Base-by-base conservation (phyloP, 35 echinoderm and acorn worm genomes). In the Strongylocentrotus purpuratus region DNA sequence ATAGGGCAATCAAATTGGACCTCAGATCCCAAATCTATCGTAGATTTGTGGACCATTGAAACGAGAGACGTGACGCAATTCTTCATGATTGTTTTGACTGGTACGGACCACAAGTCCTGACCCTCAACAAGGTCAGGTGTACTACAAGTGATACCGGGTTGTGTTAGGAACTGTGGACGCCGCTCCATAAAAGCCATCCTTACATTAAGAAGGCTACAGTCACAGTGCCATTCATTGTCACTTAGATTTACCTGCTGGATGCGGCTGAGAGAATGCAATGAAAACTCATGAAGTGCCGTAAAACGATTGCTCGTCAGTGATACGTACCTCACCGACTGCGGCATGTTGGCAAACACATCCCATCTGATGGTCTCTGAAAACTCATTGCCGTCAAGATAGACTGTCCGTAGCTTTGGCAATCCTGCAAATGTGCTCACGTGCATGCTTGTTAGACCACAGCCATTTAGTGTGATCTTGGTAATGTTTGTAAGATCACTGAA, bases 211-310 rank as follows among this genome's bases (percentile, higher is more conserved):
- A 96, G 50, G 12, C 95, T 94, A 90, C 95, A 96, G 86, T 96
- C 95, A 78, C 95, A 96, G 32, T 93, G 95, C 95, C 95, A 96
- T 86, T 94, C 91, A 31, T 96, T 96, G 2, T 88, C 85, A 87
- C 94, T 94, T 18, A 96, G 93, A 48, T 96, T 94, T 11, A 96
- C 71, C 86, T 87, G 46, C 86, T 41, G 32, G 17, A 96, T 55
- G 47, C 86, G 86, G 48, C 85, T 96, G 46, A 96, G 46, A 7
- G 71, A 89, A 4, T 48, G 85, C 70, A 96, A 48, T 31, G 94
- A 94, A 89, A 87, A 88, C 6, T 96, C 94, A 87, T 96, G 95
- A 22, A 96, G 65, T 9, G 95, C 94, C 45, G 95, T 61, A 0
- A 96, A 61, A 33, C 12, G 41, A 86, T 96, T 96, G 9, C 87